Percentiles rank a stretch among this genome's conserved stretches.
Evolutionary conservation across 2,113 vertebrate species (phyloP).

Genomic region (Tragulus kanchil): DNA sequence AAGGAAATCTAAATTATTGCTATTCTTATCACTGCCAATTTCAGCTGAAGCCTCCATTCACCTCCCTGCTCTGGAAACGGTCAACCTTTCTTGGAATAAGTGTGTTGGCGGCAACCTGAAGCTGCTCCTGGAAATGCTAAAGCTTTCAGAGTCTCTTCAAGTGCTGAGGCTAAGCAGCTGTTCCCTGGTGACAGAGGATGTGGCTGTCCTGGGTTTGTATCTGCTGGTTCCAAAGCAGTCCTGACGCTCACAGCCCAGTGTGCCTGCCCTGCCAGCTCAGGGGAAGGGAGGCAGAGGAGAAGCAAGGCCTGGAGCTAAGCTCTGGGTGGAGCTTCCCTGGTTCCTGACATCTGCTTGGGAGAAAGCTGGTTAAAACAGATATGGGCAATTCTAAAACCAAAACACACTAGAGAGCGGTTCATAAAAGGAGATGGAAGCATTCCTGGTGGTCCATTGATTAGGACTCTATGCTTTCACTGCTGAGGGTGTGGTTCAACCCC

Average conservation of each 20-base stretch:
- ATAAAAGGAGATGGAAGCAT: not conserved
- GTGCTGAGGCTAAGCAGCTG: conserved; percentile 95
- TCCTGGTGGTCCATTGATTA: not conserved
- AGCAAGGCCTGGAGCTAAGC: not conserved
- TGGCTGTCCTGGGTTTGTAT: conserved; percentile 90
- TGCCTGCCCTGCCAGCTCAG: not conserved
- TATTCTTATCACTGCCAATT: conserved; percentile 81
- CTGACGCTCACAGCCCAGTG: not conserved
- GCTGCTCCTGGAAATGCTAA: conserved; percentile 89
- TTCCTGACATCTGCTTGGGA: not conserved
- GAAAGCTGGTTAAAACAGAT: not conserved
- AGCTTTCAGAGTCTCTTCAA: conserved; percentile 85
- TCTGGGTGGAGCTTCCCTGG: not conserved
- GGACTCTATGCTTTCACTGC: not conserved
- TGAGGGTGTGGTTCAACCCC: not conserved
- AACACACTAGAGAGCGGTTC: not conserved
- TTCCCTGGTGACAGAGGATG: conserved; percentile 90
- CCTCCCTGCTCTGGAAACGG: conserved; percentile 88
- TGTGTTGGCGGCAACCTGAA: conserved; percentile 91
- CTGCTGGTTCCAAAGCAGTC: conserved; percentile 52
- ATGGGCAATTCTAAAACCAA: not conserved
- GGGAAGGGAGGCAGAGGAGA: not conserved
- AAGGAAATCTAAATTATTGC: conserved; percentile 78
- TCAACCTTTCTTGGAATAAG: conserved; percentile 96
- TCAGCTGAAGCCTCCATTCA: conserved; percentile 89